A percentile compares a stretch with the other conserved stretches of the same genome.
Evolutionary conservation across 2,797 vertebrate genomes (phyloP).

Genomic region (Meriones psammophilus): DNA sequence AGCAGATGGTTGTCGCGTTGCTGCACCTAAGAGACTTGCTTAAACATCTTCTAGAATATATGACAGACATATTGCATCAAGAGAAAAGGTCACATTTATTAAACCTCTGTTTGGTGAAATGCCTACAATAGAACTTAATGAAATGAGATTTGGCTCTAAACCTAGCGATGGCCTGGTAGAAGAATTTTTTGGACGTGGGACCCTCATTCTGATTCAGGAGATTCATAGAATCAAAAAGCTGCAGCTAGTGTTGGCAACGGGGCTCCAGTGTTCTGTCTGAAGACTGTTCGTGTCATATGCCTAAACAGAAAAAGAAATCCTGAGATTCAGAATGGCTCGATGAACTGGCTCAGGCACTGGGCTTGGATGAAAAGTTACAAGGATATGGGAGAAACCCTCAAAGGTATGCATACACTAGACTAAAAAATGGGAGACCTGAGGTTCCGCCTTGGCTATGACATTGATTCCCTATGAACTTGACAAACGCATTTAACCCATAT

Average conservation of each 20-base stretch:
- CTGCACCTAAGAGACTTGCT: not conserved
- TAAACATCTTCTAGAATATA: not conserved
- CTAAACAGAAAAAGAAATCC: not conserved
- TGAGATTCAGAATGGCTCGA: not conserved
- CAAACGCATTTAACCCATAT: not conserved
- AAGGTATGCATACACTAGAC: not conserved
- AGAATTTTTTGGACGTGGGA: not conserved
- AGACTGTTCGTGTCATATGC: too few relatives aligned
- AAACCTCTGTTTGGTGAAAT: conserved; percentile 35
- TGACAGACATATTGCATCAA: not conserved
- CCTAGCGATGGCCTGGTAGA: not conserved
- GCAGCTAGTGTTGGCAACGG: not conserved
- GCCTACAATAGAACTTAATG: not conserved
- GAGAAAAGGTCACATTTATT: not conserved
- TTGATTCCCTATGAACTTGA: not conserved
- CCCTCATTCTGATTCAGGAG: not conserved
- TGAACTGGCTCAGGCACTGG: not conserved
- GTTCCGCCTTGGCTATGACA: not conserved
- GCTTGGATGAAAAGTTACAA: not conserved
- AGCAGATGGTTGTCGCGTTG: conserved; percentile 27
- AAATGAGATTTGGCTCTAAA: conserved; percentile 42
- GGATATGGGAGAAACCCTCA: not conserved
- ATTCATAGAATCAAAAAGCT: too few relatives aligned
- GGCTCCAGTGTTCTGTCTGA: not conserved
- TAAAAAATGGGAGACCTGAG: not conserved